phyloP scores from a whole-genome alignment of 2,888 invertebrate species.

The Chrysolina americana region DNA sequence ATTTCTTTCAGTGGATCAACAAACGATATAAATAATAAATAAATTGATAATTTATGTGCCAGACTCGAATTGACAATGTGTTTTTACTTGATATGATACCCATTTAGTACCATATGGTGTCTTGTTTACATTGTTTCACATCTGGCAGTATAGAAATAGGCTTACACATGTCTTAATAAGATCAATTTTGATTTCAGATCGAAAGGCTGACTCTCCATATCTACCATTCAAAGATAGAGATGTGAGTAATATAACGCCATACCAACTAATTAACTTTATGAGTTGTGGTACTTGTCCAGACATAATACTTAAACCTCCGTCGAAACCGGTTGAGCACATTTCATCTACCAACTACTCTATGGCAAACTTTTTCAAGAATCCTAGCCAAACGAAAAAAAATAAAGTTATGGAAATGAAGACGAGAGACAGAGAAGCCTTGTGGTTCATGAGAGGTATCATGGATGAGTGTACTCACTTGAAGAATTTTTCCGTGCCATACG shows the following conservation, averaged over 20 bases:
- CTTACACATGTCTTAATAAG: neutral
- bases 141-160: too few species aligned
- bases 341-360: constrained; percentile 44
- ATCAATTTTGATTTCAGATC: constrained; percentile 49
- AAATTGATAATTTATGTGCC: too few species aligned
- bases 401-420: constrained; percentile 73
- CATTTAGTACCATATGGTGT: too few species aligned
- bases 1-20: too few species aligned
- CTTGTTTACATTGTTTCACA: too few species aligned
- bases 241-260: constrained; percentile 59
- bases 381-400: constrained; percentile 48
- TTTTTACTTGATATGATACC: too few species aligned
- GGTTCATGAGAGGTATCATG: constrained; percentile 98
- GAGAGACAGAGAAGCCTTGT: constrained; percentile 82
- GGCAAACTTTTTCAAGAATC: constrained; percentile 50
- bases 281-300: constrained; percentile 55
- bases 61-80: too few species aligned
- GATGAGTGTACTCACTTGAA: constrained; percentile 98
- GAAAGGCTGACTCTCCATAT: constrained; percentile 43
- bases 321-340: constrained; percentile 43
- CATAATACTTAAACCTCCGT: constrained; percentile 55
- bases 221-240: constrained; percentile 34
- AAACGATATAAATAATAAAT: too few species aligned
- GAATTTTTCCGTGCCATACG: constrained; percentile 90
- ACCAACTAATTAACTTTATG: constrained; percentile 62